Percentiles rank a stretch among this genome's conserved stretches.
phyloP scores from a whole-genome alignment of 2,888 invertebrate genomes.

The Parapristionchus giblindavisi region DNA sequence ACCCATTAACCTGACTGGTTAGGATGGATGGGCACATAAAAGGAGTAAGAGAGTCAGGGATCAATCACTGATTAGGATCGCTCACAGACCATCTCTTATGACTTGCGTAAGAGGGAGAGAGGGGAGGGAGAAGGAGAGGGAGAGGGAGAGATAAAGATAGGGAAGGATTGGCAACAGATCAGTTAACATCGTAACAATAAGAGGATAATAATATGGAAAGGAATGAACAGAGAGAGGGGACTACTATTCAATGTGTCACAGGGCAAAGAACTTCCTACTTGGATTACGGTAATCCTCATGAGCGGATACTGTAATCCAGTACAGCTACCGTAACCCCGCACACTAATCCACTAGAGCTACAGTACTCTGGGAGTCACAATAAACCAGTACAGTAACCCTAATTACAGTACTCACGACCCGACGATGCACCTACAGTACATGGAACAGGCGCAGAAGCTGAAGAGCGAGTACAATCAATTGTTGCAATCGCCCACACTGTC shows the following conservation, averaged over 20 bases:
- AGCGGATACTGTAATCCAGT: too few species aligned
- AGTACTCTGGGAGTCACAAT: too few species aligned
- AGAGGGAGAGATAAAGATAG: not conserved
- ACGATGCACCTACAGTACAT: conserved; percentile 51
- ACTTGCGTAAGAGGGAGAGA: not conserved
- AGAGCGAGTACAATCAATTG: conserved; percentile 58
- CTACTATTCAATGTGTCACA: too few species aligned
- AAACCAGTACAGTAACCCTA: too few species aligned
- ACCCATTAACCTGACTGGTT: not conserved
- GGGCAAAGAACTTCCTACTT: too few species aligned
- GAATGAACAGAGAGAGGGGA: too few species aligned
- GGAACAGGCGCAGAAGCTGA: conserved; percentile 49
- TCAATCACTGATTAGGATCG: conserved; percentile 35
- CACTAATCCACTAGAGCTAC: too few species aligned
- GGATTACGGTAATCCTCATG: too few species aligned
- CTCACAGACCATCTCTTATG: conserved; percentile 7
- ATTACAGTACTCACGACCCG: conserved; percentile 53
- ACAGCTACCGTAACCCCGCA: too few species aligned
- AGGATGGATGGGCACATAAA: not conserved
- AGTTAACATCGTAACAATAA: too few species aligned
- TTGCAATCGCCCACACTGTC: conserved; percentile 63
- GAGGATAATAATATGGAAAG: too few species aligned
- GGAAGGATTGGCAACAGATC: too few species aligned
- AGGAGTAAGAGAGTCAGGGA: not conserved
- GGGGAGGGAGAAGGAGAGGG: not conserved